Conservation (phyloP, 2,797 vertebrate genomes). For the Pampus argenteus region DNA sequence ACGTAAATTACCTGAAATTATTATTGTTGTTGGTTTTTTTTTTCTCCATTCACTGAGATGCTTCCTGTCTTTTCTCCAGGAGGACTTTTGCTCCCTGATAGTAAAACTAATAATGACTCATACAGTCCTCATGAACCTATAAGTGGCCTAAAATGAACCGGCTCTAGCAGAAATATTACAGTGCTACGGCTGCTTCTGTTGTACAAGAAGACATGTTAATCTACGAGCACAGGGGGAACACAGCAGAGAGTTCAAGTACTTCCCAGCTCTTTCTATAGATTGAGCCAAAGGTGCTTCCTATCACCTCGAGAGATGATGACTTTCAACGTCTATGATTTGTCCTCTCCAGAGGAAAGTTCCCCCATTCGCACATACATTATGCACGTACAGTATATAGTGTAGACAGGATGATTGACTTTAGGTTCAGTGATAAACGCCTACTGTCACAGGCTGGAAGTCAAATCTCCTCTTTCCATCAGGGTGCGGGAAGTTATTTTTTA, state of each 20-base stretch:
- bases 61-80: background rate
- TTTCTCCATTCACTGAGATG: background rate
- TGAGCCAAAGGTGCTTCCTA: conserved; percentile 44
- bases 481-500: conserved; percentile 30
- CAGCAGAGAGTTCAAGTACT: conserved; percentile 39
- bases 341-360: conserved; percentile 39
- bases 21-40: background rate
- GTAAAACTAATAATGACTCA: conserved; percentile 20
- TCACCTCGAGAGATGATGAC: conserved; percentile 41
- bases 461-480: conserved; percentile 35
- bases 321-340: conserved; percentile 58
- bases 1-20: conserved; percentile 1
- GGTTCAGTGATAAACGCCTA: conserved; percentile 51
- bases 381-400: conserved; percentile 21
- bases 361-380: conserved; percentile 55
- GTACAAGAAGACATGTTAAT: conserved; percentile 36
- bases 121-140: conserved; percentile 1
- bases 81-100: conserved; percentile 15
- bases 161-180: conserved; percentile 19
- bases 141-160: conserved; percentile 8
- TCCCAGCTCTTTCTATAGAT: conserved; percentile 32
- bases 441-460: conserved; percentile 50
- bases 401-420: conserved; percentile 51
- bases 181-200: background rate
- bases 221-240: conserved; percentile 23